phyloP scores from a whole-genome alignment of 1,140 invertebrate species.

The Nautilus pompilius region DNA sequence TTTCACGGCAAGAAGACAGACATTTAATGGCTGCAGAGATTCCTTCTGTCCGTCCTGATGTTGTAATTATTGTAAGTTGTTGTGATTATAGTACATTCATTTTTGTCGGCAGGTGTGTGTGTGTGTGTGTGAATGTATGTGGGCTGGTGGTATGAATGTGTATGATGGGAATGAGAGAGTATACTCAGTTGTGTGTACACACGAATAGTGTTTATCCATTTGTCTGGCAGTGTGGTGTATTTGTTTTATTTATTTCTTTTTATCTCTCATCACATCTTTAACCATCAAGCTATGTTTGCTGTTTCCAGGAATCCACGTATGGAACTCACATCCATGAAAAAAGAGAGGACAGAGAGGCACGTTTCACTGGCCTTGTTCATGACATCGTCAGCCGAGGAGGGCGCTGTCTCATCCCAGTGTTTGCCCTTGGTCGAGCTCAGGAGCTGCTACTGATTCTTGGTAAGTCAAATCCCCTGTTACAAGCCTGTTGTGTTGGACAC shows the following conservation, averaged over 20 bases:
- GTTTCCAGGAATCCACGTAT: conserved; percentile 91
- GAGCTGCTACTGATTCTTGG: conserved; percentile 91
- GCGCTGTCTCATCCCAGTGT: conserved; percentile 96
- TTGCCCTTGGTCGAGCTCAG: conserved; percentile 96
- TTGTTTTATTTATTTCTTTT: no score
- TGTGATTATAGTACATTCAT: no score
- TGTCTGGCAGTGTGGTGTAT: no score
- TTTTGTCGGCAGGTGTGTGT: no score
- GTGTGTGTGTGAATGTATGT: no score
- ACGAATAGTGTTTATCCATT: no score
- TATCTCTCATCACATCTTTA: no score
- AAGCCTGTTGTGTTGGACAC: neutral
- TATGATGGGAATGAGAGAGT: no score
- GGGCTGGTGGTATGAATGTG: no score
- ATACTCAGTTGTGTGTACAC: no score
- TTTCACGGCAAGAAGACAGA: conserved; percentile 96
- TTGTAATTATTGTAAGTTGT: conserved; percentile 81
- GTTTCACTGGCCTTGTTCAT: conserved; percentile 92
- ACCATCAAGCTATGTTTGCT: no score
- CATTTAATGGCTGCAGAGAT: conserved; percentile 99
- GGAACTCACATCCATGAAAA: conserved; percentile 99
- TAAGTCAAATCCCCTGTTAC: conserved; percentile 36
- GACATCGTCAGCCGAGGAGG: conserved; percentile 96
- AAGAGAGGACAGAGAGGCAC: conserved; percentile 88
- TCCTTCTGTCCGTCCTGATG: conserved; percentile 91